Percentiles rank a stretch among this genome's conserved stretches.
phyloP scores from a whole-genome alignment of 2,888 invertebrate species.

The Yponomeuta evonymella region DNA sequence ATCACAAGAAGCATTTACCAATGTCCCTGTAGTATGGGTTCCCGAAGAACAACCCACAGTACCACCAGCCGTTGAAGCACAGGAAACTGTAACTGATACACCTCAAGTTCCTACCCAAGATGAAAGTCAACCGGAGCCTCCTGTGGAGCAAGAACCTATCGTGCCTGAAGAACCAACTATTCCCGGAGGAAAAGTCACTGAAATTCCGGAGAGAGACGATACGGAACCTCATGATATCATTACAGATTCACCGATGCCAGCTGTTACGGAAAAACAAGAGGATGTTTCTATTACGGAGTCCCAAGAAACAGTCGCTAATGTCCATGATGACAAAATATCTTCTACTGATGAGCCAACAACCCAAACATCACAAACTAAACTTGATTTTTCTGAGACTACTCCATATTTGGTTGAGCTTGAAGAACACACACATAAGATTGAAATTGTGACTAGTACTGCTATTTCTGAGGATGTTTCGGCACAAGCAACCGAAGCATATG shows the following conservation, averaged over 20 bases:
- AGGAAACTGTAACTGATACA: background rate
- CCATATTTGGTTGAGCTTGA: constrained; percentile 50
- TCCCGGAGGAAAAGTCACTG: background rate
- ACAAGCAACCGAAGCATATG: constrained; percentile 33
- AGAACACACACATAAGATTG: constrained; percentile 47
- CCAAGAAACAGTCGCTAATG: constrained; percentile 21
- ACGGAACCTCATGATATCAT: background rate
- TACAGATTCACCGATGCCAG: background rate
- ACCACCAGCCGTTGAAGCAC: background rate
- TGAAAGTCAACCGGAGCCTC: background rate
- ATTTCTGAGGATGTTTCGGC: constrained; percentile 24
- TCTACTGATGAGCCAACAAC: constrained; percentile 17
- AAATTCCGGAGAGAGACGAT: background rate
- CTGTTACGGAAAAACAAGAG: constrained; percentile 14
- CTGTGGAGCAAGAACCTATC: constrained; percentile 8
- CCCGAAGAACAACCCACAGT: background rate
- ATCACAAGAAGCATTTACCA: constrained; percentile 1
- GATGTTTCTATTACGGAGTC: constrained; percentile 18
- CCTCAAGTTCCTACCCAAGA: constrained; percentile 8
- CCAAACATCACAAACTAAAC: background rate
- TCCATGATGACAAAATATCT: constrained; percentile 22
- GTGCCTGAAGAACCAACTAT: background rate
- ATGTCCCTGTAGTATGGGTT: background rate
- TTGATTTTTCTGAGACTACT: constrained; percentile 35
- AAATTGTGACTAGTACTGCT: constrained; percentile 28